phyloP scores from a whole-genome alignment of 2,113 vertebrate species.

The Chaenogobius annularis region DNA sequence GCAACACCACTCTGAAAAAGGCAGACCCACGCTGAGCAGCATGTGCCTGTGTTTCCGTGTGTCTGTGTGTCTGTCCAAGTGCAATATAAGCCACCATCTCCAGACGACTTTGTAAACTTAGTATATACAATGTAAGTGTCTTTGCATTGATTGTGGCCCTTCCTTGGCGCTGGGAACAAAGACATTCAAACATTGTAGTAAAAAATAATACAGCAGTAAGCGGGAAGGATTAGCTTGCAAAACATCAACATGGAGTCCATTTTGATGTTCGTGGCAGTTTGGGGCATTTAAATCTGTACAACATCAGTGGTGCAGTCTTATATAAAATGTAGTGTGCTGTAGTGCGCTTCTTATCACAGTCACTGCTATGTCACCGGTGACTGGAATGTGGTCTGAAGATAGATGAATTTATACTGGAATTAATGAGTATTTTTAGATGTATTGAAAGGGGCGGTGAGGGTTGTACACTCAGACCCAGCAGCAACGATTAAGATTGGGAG shows the following conservation, averaged over 20 bases:
- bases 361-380: constrained; percentile 58
- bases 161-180: constrained; percentile 76
- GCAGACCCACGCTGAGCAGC: constrained; percentile 60
- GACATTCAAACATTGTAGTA: constrained; percentile 66
- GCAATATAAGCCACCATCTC: constrained; percentile 72
- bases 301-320: constrained; percentile 39
- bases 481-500: constrained; percentile 77
- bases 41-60: constrained; percentile 62
- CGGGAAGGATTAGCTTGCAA: constrained; percentile 37
- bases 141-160: constrained; percentile 78
- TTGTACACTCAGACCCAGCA: constrained; percentile 78
- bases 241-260: constrained; percentile 63
- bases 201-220: constrained; percentile 47
- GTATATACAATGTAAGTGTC: constrained; percentile 67
- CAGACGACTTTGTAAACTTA: constrained; percentile 72
- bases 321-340: constrained; percentile 40
- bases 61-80: constrained; percentile 59
- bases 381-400: constrained; percentile 30
- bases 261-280: constrained; percentile 72
- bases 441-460: constrained; percentile 41
- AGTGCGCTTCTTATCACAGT: constrained; percentile 54
- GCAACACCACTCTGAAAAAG: constrained; percentile 64
- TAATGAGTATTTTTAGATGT: constrained; percentile 18
- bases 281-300: constrained; percentile 54
- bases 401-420: constrained; percentile 25